Evolutionary conservation across 2,113 vertebrate genomes (phyloP), one percentile per base, ranked within the genome.

Genomic region (Silurus meridionalis): DNA sequence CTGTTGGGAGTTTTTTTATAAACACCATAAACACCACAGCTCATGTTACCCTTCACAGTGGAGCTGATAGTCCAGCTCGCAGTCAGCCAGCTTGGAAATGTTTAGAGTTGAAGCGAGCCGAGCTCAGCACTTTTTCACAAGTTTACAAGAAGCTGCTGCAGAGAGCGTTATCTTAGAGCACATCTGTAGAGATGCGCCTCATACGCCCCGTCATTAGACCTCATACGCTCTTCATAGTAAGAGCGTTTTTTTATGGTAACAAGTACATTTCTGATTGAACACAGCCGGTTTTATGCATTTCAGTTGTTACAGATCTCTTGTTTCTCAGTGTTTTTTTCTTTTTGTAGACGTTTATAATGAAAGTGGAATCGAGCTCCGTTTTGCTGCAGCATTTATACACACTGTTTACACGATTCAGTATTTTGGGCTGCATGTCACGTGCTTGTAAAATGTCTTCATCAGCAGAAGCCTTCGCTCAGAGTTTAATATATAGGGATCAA

Each of bases 401-500:
- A 37, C 37, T 37, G 37, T 37, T 37, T 37, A 37, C 37, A 37
- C 2, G 2, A 2, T 37, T 37, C 28, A 37, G 2, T 37, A 37
- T 37, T 37, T 37, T 37, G 37, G 37, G 37, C 1, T 37, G 37
- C 37, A 37, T 3, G 37, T 37, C 37, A 37, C 37, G 37, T 37
- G 37, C 37, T 37, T 37, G 2, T n/a, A n/a, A 37, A 37, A 37
- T 37, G 37, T 37, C 37, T 37, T 37, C 37, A n/a, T n/a, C n/a
- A n/a, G n/a, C n/a, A n/a, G n/a, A n/a, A n/a, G n/a, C n/a, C n/a
- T n/a, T n/a, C n/a, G n/a, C n/a, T n/a, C n/a, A n/a, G 53, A 37
- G 53, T 50, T 82, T 82, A 52, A 67, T 74, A 37, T 78, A 82
- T 50, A 60, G 37, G 53, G 37, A 72, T 46, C 64, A 79, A 11